phyloP scores from a whole-genome alignment of 2,113 vertebrate species.

The Cyanocitta stelleri region DNA sequence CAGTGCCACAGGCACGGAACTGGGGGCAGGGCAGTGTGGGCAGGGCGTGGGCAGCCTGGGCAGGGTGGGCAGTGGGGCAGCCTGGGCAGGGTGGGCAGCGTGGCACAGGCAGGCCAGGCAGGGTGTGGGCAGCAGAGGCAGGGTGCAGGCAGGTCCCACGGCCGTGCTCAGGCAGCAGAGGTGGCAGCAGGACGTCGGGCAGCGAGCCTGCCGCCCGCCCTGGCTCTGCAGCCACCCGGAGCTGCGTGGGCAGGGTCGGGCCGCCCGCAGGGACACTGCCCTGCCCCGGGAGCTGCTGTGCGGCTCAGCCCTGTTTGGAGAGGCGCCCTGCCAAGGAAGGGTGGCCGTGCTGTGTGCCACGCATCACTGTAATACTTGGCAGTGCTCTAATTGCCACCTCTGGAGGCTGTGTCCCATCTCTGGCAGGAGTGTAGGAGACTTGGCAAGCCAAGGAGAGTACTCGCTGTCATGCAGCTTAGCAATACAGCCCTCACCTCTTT shows the following conservation, averaged over 20 bases:
- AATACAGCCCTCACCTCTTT: neutral
- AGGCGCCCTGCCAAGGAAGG: neutral
- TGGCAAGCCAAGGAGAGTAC: neutral
- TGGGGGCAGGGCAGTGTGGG: neutral
- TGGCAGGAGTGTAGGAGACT: neutral
- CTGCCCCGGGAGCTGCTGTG: neutral
- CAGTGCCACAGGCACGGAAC: neutral
- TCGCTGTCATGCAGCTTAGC: neutral
- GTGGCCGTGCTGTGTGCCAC: neutral
- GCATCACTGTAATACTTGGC: neutral
- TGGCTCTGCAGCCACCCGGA: neutral
- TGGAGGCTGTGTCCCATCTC: neutral
- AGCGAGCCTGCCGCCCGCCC: rapidly evolving
- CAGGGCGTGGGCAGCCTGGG: neutral
- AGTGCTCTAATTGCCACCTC: neutral
- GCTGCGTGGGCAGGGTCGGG: neutral
- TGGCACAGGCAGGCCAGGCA: neutral
- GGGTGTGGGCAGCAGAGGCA: neutral
- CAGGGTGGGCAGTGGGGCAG: neutral
- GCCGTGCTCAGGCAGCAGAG: neutral
- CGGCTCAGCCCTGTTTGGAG: neutral
- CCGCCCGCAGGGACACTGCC: neutral
- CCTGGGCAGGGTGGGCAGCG: neutral
- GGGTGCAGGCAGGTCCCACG: neutral
- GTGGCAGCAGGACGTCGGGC: neutral